Conservation (phyloP, 2,797 vertebrate species). For the Amblyopsis hoosieri region DNA sequence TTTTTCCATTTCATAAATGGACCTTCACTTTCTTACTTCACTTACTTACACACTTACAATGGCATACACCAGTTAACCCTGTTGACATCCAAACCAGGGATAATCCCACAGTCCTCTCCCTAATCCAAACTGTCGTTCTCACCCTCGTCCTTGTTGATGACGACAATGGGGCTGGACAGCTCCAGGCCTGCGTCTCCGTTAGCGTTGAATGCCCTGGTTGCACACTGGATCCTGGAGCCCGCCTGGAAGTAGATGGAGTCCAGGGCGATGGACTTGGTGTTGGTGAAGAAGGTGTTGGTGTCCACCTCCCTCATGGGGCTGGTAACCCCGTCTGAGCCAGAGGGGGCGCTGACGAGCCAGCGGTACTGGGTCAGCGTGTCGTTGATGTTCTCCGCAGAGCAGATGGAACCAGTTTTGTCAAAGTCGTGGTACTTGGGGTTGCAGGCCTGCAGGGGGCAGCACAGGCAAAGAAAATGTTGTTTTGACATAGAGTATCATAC, state of each 20-base stretch:
- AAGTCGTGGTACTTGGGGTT: constrained; percentile 87
- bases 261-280: constrained; percentile 84
- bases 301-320: constrained; percentile 86
- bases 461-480: neutral
- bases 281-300: constrained; percentile 86
- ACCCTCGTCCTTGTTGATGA: constrained; percentile 83
- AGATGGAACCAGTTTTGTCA: constrained; percentile 88
- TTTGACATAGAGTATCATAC: neutral
- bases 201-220: constrained; percentile 80
- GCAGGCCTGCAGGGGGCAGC: constrained; percentile 73
- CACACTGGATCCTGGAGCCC: constrained; percentile 83
- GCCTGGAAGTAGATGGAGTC: constrained; percentile 88
- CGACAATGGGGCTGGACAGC: constrained; percentile 77
- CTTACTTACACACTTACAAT: too few relatives aligned
- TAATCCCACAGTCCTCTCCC: neutral
- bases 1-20: neutral
- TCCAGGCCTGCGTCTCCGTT: constrained; percentile 83
- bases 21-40: neutral
- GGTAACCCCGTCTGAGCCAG: constrained; percentile 82
- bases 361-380: constrained; percentile 84
- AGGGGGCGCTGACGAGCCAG: constrained; percentile 84
- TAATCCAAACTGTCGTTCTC: constrained; percentile 26
- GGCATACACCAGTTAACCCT: neutral
- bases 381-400: constrained; percentile 83
- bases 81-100: neutral